phyloP scores from a whole-genome alignment of 2,888 invertebrate species.

The Pachymerium ferrugineum region DNA sequence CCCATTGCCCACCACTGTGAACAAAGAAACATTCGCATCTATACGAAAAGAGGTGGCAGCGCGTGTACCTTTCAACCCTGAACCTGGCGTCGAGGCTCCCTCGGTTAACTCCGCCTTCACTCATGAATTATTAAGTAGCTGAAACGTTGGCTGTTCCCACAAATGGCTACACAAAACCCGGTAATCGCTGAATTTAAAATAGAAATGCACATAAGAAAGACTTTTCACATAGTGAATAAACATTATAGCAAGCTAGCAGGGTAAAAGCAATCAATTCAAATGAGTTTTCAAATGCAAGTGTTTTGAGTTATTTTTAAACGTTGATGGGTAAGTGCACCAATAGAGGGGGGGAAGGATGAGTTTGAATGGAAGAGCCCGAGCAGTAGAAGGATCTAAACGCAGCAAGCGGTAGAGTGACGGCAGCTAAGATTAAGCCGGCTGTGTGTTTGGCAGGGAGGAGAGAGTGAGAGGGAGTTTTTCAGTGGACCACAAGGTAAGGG shows the following conservation, averaged over 20 bases:
- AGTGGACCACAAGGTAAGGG: not conserved
- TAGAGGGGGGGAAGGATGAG: not conserved
- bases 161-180: no score
- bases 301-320: no score
- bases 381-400: slow-evolving; percentile 17
- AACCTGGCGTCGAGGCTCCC: slow-evolving; percentile 10
- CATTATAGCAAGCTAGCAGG: no score
- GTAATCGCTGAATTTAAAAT: no score
- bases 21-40: not conserved
- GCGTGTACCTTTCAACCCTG: not conserved
- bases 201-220: no score
- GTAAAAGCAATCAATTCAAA: no score
- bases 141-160: not conserved
- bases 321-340: no score
- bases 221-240: no score
- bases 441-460: slow-evolving; percentile 22
- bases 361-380: not conserved
- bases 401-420: slow-evolving; percentile 20
- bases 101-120: slow-evolving; percentile 1
- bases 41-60: not conserved
- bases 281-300: no score
- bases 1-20: not conserved
- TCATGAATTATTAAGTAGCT: slow-evolving; percentile 27
- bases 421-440: slow-evolving; percentile 27
- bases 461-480: not conserved